Conservation (phyloP, 2,113 vertebrate genomes). For the Dipodomys ordii region DNA sequence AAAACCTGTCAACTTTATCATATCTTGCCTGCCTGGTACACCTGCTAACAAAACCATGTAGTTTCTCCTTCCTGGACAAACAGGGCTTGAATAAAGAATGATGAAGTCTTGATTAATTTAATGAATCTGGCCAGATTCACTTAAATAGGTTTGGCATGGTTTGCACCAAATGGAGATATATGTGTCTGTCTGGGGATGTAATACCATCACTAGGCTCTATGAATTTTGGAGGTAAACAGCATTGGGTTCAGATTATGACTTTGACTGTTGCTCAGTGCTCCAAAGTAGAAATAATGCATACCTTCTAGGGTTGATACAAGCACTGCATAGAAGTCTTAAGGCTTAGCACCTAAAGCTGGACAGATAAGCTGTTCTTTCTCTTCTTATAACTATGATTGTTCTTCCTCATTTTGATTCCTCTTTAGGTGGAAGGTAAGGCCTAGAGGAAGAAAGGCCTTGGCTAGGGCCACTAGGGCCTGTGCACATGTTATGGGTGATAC, state of each 20-base stretch:
- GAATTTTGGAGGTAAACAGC: background rate
- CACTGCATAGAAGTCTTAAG: background rate
- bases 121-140: background rate
- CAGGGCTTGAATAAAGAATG: background rate
- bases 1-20: background rate
- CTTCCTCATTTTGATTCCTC: background rate
- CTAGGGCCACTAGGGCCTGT: background rate
- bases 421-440: background rate
- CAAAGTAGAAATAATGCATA: background rate
- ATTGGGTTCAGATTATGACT: background rate
- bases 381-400: background rate
- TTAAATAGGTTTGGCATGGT: no score
- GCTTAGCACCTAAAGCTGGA: background rate
- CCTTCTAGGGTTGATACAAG: background rate
- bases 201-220: background rate
- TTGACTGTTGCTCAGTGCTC: background rate
- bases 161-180: background rate
- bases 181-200: background rate
- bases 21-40: background rate
- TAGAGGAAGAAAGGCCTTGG: background rate
- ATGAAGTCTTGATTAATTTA: background rate
- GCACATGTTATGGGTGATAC: slow-evolving; percentile 41
- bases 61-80: background rate
- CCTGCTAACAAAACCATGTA: background rate
- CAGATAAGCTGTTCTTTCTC: background rate